phyloP scores from a whole-genome alignment of 2,797 vertebrate species.

The Yasuhikotakia modesta region DNA sequence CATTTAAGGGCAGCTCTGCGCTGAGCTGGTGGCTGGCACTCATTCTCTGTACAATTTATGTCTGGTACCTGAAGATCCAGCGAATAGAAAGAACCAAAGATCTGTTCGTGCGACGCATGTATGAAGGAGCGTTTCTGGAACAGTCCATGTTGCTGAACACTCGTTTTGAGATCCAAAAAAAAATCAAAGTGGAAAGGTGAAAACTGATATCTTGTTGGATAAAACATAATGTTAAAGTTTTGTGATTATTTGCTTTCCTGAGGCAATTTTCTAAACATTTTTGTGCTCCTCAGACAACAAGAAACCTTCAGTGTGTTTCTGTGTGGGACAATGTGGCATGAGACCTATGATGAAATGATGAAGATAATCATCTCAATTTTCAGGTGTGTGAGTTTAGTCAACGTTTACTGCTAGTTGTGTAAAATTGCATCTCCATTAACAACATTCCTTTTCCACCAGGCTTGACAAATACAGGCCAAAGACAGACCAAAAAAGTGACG shows the following conservation, averaged over 20 bases:
- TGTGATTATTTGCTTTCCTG: background rate
- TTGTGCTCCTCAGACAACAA: background rate
- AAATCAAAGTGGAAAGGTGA: slow-evolving; percentile 42
- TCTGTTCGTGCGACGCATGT: slow-evolving; percentile 68
- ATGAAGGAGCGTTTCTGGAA: slow-evolving; percentile 72
- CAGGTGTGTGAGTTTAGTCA: slow-evolving; percentile 44
- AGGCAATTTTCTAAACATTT: background rate
- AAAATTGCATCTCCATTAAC: background rate
- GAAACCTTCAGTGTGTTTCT: slow-evolving; percentile 58
- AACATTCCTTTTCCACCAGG: slow-evolving; percentile 50
- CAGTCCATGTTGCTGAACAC: slow-evolving; percentile 72
- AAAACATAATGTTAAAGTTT: no score
- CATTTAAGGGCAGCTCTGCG: slow-evolving; percentile 57
- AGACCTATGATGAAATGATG: slow-evolving; percentile 72
- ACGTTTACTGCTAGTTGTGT: no score
- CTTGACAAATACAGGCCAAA: slow-evolving; percentile 71
- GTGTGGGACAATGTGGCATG: slow-evolving; percentile 77
- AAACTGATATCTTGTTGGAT: slow-evolving; percentile 6
- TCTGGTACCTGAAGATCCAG: slow-evolving; percentile 61
- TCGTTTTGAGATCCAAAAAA: slow-evolving; percentile 58
- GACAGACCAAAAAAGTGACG: slow-evolving; percentile 39
- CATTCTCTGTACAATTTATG: slow-evolving; percentile 65
- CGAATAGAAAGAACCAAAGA: slow-evolving; percentile 72
- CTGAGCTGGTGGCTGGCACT: slow-evolving; percentile 69
- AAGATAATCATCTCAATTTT: slow-evolving; percentile 74